phyloP scores from a whole-genome alignment of 2,113 vertebrate genomes.

The Trogon surrucura region DNA sequence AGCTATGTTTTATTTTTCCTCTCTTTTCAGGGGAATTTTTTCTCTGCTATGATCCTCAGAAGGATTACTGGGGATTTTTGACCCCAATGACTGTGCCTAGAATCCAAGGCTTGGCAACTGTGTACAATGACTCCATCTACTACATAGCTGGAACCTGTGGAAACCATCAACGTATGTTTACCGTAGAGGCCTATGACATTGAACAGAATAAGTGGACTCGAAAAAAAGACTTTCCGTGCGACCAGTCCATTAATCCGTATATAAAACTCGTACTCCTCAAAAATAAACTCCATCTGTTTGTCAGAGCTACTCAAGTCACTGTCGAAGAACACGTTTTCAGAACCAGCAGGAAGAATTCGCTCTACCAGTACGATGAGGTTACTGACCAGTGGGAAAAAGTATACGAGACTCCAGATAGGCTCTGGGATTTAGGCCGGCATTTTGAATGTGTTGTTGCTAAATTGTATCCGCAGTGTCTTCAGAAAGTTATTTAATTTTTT shows the following conservation, averaged over 20 bases:
- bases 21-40: conserved; percentile 91
- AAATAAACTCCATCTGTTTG: conserved; percentile 93
- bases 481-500: conserved; percentile 94
- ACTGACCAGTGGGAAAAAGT: conserved; percentile 92
- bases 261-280: conserved; percentile 94
- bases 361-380: conserved; percentile 95
- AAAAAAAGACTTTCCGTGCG: conserved; percentile 92
- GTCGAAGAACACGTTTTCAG: conserved; percentile 98
- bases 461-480: conserved; percentile 99
- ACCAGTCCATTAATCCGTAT: conserved; percentile 95
- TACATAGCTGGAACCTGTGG: conserved; percentile 95
- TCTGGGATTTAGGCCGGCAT: conserved; percentile 99
- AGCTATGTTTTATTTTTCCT: conserved; percentile 12
- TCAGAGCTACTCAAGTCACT: conserved; percentile 97
- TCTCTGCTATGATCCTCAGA: conserved; percentile 95
- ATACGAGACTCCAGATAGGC: conserved; percentile 95
- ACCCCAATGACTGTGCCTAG: conserved; percentile 94
- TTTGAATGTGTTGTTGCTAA: conserved; percentile 99
- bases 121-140: conserved; percentile 93
- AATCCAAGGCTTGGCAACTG: conserved; percentile 92
- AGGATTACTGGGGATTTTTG: conserved; percentile 97
- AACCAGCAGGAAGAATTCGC: conserved; percentile 98
- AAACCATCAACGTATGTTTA: conserved; percentile 97
- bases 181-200: conserved; percentile 95
- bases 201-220: conserved; percentile 92